Percentiles rank a stretch among this genome's conserved stretches.
Conservation (phyloP, 2,113 vertebrate species). For the Amazona vittata region DNA sequence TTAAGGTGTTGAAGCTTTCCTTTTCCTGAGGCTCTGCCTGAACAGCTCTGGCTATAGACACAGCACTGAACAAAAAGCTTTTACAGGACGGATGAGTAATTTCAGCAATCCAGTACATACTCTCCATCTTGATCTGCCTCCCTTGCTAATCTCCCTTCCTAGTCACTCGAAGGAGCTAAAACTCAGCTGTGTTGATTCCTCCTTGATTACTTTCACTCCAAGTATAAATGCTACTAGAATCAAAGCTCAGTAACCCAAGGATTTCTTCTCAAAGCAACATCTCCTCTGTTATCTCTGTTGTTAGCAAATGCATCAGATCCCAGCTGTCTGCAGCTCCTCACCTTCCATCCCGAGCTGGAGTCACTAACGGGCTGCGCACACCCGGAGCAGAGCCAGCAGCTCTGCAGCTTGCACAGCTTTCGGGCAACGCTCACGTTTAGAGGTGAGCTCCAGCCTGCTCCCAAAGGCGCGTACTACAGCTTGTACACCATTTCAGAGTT, state of each 20-base stretch:
- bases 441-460: background rate
- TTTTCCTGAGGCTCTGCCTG: background rate
- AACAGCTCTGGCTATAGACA: background rate
- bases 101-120: background rate
- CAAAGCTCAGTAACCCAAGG: slow-evolving; percentile 42
- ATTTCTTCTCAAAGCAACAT: slow-evolving; percentile 37
- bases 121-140: background rate
- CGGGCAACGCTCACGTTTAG: background rate
- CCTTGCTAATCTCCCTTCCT: background rate
- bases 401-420: background rate
- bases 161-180: background rate
- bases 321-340: background rate
- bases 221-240: background rate
- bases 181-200: background rate
- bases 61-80: background rate
- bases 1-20: background rate
- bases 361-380: background rate
- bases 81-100: background rate
- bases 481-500: background rate
- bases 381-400: rapidly evolving
- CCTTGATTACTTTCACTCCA: slow-evolving; percentile 35
- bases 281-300: slow-evolving; percentile 2
- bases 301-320: background rate
- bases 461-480: rapidly evolving
- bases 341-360: rapidly evolving